Percentiles rank a stretch among this genome's conserved stretches.
Conservation (phyloP, 2,888 invertebrate genomes). For the Zhengitettix transpicula region DNA sequence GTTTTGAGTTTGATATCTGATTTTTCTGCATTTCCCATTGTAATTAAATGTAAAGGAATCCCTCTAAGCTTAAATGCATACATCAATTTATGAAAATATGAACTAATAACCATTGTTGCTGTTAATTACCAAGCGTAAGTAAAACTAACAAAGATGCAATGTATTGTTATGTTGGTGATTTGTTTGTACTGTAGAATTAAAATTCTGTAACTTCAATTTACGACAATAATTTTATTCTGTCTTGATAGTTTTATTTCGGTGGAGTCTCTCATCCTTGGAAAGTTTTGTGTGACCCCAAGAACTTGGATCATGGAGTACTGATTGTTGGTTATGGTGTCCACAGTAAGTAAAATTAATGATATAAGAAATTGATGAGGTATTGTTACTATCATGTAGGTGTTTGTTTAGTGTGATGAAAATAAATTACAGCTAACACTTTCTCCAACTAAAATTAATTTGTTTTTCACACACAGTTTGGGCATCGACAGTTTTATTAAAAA, state of each 20-base stretch:
- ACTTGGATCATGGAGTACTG: conserved; percentile 87
- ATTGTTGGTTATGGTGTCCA: conserved; percentile 82
- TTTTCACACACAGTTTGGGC: too few species aligned
- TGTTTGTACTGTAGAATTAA: not conserved
- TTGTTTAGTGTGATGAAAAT: not conserved
- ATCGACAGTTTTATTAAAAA: too few species aligned
- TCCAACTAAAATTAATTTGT: not conserved
- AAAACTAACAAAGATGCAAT: not conserved
- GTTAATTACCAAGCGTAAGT: too few species aligned
- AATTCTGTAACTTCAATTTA: not conserved
- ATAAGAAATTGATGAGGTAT: too few species aligned
- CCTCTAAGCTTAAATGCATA: too few species aligned
- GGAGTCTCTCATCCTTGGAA: conserved; percentile 88
- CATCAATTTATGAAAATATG: too few species aligned
- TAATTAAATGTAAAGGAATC: too few species aligned
- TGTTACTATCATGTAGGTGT: not conserved
- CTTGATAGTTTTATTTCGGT: conserved; percentile 75
- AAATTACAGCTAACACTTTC: not conserved
- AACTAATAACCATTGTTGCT: too few species aligned
- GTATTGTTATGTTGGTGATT: not conserved
- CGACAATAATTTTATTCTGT: conserved; percentile 2
- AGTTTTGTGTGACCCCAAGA: conserved; percentile 55
- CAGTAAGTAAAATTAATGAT: conserved; percentile 31
- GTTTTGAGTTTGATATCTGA: too few species aligned
- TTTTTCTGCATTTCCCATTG: too few species aligned